Evolutionary conservation across 2,797 vertebrate species (phyloP), one percentile per base, ranked within the genome.

Genomic region (Erpetoichthys calabaricus): DNA sequence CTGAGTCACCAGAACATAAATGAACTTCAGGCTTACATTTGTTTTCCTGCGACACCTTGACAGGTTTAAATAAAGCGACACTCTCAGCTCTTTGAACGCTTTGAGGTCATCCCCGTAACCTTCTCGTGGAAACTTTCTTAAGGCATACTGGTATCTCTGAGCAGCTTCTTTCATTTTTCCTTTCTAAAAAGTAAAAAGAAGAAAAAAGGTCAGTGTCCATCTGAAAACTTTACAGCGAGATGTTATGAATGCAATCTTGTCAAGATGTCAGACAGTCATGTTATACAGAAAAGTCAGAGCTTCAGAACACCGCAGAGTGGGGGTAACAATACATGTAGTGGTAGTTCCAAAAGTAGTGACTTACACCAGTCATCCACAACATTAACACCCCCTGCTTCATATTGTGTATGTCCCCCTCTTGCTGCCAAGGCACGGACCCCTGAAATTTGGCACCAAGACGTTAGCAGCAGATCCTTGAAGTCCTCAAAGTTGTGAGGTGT

Each of bases 121-220:
- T 73, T 99, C 96, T 63, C 94, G 79, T 0, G 96, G 96, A 76
- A 98, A 98, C 81, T 99, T 99, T 75, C 93, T 84, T 61, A 99
- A 65, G 59, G 96, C 96, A 3, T 97, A 97, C 75, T 98, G 96
- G 73, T 98, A 99, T 72, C 96, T 81, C 84, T 99, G 96, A 2
- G 96, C 89, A 1, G 96, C 95, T 56, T 99, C 96, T 71, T 96
- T 98, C 96, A 98, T 97, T 83, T 96, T 98, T 55, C 95, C 96
- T 76, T 97, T 97, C 96, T 99, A 78, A 63, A 82, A 59, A 68
- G 59, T 47, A 2, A 51, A 44, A 55, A 61, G 55, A 58, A 58
- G 56, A 42, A 55, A 4, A 7, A 41, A 54, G 52, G 43, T 41
- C 43, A 41, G 7, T 42, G 8, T 10, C 3, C 45, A 4, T 25